These are phyloP conservation scores for Augiades crinisus DNA, from an alignment of 2,888 invertebrate species.

Conservation along the genomic window DNA sequence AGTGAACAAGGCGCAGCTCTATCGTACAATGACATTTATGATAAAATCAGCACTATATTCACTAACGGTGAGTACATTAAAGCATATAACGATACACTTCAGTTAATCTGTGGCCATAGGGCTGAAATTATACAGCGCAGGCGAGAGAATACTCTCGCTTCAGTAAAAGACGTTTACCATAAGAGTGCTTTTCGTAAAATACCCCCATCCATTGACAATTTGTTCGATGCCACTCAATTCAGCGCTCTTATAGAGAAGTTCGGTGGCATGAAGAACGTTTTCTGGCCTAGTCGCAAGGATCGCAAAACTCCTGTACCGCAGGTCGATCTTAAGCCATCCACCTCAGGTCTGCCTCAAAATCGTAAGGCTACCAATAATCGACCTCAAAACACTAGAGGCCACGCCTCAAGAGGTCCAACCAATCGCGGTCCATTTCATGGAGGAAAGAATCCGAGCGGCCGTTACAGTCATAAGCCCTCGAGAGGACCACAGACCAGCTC, in stretches of 20 bases:
- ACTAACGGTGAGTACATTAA: background rate
- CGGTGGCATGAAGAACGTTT: background rate
- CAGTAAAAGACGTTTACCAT: background rate
- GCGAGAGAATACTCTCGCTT: background rate
- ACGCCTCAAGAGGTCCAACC: background rate
- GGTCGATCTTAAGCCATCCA: background rate
- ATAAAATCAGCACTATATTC: background rate
- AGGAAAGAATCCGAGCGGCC: background rate
- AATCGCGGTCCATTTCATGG: background rate
- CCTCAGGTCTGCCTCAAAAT: background rate
- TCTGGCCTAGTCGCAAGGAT: background rate
- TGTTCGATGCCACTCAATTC: background rate
- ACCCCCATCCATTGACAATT: background rate
- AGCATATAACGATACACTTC: background rate
- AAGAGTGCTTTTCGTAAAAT: background rate
- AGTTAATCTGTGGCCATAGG: conserved; percentile 7
- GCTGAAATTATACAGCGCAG: conserved; percentile 5
- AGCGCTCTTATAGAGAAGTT: background rate
- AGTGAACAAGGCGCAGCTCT: background rate
- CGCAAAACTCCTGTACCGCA: background rate
- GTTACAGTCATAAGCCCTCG: background rate
- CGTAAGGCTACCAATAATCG: background rate
- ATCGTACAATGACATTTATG: conserved; percentile 24
- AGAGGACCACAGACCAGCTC: background rate
- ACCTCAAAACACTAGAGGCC: background rate